A percentile compares a stretch with the other conserved stretches of the same genome.
Evolutionary conservation across 2,888 invertebrate genomes (phyloP).

Genomic region (Nezara viridula): DNA sequence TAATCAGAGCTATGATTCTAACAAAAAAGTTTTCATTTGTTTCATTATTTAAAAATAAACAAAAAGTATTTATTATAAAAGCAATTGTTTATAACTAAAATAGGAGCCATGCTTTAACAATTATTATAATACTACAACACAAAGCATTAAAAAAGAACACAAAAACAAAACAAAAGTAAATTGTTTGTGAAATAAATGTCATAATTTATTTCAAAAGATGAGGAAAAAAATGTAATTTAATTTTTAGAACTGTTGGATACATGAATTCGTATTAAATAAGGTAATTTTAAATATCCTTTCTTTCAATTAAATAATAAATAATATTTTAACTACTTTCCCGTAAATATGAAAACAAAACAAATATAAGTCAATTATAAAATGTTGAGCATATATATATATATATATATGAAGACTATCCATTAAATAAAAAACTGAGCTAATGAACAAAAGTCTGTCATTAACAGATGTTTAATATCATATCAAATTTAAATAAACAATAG

Average conservation of each 20-base stretch:
- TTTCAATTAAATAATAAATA: not conserved
- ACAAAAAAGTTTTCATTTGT: not conserved
- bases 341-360: not conserved
- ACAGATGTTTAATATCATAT: not conserved
- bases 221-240: not conserved
- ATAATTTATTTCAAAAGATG: not conserved
- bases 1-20: not conserved
- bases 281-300: not conserved
- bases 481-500: not conserved
- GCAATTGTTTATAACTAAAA: not conserved
- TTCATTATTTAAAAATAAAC: not conserved
- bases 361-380: not conserved
- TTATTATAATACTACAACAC: not conserved
- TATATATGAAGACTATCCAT: no score
- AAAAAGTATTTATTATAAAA: not conserved
- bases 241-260: not conserved
- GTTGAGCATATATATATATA: not conserved
- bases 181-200: not conserved
- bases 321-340: not conserved
- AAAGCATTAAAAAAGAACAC: not conserved
- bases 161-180: not conserved
- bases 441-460: not conserved
- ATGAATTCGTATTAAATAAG: no score
- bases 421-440: not conserved
- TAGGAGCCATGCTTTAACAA: not conserved